A percentile compares a stretch with the other conserved stretches of the same genome.
Evolutionary conservation across 2,888 invertebrate genomes (phyloP).

Genomic region (Pteria penguin): DNA sequence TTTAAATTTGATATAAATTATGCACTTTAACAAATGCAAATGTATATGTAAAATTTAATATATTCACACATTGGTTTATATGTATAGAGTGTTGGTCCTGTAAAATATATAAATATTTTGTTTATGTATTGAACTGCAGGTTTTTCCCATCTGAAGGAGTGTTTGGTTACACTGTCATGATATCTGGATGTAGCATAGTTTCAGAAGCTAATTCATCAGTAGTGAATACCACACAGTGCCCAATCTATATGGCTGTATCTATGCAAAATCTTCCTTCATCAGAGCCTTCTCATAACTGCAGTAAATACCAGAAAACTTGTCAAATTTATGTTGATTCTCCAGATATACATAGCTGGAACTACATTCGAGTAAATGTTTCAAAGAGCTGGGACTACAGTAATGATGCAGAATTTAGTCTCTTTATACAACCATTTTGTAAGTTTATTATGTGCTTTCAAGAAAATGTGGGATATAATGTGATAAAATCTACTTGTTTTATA

Average conservation of each 20-base stretch:
- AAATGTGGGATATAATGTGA: too few species aligned
- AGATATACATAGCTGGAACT: constrained; percentile 47
- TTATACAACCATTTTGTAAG: too few species aligned
- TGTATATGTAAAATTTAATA: too few species aligned
- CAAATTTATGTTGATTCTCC: constrained; percentile 43
- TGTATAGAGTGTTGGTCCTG: too few species aligned
- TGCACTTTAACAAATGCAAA: too few species aligned
- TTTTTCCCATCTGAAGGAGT: constrained; percentile 48
- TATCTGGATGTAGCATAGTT: constrained; percentile 32
- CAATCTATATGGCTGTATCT: constrained; percentile 44
- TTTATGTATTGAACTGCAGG: too few species aligned
- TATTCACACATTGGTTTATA: too few species aligned
- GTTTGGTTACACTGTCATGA: constrained; percentile 38
- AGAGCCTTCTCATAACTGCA: constrained; percentile 40
- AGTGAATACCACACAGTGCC: constrained; percentile 43
- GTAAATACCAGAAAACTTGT: constrained; percentile 30
- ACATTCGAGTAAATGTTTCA: constrained; percentile 18
- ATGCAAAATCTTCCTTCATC: constrained; percentile 41
- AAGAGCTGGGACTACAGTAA: not conserved
- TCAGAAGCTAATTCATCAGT: not conserved
- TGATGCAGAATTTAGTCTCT: too few species aligned
- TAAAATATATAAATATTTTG: too few species aligned
- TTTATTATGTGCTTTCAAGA: too few species aligned
- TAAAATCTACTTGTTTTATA: too few species aligned
- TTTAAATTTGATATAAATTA: too few species aligned